Conservation (phyloP, 1,140 invertebrate species). For the Antheraea mylitta region DNA sequence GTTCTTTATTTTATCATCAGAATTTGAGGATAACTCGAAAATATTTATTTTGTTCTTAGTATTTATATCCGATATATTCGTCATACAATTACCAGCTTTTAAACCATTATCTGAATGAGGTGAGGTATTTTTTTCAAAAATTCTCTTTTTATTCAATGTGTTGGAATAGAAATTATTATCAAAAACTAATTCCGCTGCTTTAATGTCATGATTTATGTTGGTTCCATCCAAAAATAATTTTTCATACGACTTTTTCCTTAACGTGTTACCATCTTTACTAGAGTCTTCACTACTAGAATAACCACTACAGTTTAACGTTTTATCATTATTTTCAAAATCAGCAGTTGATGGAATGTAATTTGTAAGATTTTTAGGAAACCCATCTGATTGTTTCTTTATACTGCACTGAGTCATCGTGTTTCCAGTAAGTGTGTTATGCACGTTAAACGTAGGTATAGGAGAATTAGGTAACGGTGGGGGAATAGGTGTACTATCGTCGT, state of each 20-base stretch:
- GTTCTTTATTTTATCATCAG: constrained; percentile 32
- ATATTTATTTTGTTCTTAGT: constrained; percentile 24
- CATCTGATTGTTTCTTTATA: constrained; percentile 40
- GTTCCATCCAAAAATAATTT: constrained; percentile 45
- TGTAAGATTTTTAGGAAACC: constrained; percentile 35
- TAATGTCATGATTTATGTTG: constrained; percentile 31
- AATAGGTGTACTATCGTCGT: constrained; percentile 17
- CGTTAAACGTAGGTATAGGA: constrained; percentile 56
- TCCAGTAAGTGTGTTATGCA: constrained; percentile 45
- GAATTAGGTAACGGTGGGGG: constrained; percentile 64
- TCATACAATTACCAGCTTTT: constrained; percentile 21
- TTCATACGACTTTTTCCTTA: constrained; percentile 45
- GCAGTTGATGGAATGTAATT: constrained; percentile 24
- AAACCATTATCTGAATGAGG: constrained; percentile 28
- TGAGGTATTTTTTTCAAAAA: constrained; percentile 56
- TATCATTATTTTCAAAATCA: constrained; percentile 29
- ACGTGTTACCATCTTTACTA: constrained; percentile 43
- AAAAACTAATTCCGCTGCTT: constrained; percentile 42
- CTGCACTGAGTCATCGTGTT: constrained; percentile 35
- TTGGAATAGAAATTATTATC: constrained; percentile 49
- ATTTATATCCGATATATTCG: constrained; percentile 36
- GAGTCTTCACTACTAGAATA: constrained; percentile 45
- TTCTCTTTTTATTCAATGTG: constrained; percentile 56
- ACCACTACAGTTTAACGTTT: constrained; percentile 38
- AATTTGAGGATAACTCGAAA: constrained; percentile 24